phyloP scores from a whole-genome alignment of 2,797 vertebrate genomes.

The Delichon dasypus region DNA sequence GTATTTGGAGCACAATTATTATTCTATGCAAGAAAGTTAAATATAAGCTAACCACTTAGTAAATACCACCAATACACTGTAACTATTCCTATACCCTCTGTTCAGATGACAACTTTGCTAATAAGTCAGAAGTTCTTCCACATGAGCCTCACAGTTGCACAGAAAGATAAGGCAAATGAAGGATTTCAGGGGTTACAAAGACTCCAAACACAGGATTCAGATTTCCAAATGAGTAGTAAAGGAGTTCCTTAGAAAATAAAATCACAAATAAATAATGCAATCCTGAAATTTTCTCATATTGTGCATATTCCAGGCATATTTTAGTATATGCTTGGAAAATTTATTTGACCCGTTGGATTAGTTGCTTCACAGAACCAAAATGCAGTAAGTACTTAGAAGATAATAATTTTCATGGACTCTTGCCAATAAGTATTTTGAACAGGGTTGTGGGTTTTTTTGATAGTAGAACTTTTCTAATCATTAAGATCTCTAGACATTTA shows the following conservation, averaged over 20 bases:
- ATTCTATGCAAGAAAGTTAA: not conserved
- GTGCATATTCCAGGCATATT: not conserved
- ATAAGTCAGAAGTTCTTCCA: not conserved
- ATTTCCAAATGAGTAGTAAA: not conserved
- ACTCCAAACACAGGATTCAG: not conserved
- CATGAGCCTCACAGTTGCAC: not conserved
- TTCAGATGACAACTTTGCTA: not conserved
- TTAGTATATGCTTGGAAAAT: not conserved
- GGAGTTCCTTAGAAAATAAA: not conserved
- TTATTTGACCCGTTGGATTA: not conserved
- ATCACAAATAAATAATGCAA: not conserved
- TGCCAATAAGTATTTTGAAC: constrained; percentile 30
- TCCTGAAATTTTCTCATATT: not conserved
- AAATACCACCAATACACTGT: not conserved
- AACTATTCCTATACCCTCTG: not conserved
- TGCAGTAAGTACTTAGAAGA: constrained; percentile 21
- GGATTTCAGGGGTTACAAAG: not conserved
- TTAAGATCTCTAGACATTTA: not conserved
- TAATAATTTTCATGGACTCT: constrained; percentile 5
- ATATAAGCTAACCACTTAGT: not conserved
- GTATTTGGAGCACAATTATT: not conserved
- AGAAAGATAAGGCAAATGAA: not conserved
- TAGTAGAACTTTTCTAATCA: not conserved
- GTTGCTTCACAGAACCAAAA: constrained; percentile 8
- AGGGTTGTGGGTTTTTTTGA: not conserved